Conservation (phyloP, 2,888 invertebrate genomes). For the Rotaria magnacalcarata region DNA sequence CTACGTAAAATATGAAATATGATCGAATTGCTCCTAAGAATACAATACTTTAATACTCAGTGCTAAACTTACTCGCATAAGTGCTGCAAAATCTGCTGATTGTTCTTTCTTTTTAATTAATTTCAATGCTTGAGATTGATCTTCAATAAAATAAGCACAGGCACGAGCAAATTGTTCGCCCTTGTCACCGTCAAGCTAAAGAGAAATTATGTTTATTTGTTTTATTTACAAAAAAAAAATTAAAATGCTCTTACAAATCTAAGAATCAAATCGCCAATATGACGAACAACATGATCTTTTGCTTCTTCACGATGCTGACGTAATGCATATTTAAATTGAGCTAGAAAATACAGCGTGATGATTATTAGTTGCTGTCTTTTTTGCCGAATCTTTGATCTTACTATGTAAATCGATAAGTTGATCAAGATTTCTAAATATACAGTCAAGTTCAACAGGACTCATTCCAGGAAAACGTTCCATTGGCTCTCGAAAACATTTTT, state of each 20-base stretch:
- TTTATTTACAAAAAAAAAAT: too few relatives aligned
- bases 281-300: slow-evolving; percentile 30
- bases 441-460: slow-evolving; percentile 38
- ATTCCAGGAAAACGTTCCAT: slow-evolving; percentile 36
- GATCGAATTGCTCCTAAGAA: too few relatives aligned
- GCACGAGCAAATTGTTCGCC: slow-evolving; percentile 43
- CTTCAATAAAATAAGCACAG: slow-evolving; percentile 46
- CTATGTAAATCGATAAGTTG: slow-evolving; percentile 42
- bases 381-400: not conserved
- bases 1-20: too few relatives aligned
- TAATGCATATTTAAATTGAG: slow-evolving; percentile 45
- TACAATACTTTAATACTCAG: too few relatives aligned
- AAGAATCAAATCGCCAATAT: slow-evolving; percentile 19
- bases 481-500: slow-evolving; percentile 43
- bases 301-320: slow-evolving; percentile 39
- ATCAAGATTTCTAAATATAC: slow-evolving; percentile 44
- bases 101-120: slow-evolving; percentile 39
- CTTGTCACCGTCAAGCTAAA: slow-evolving; percentile 43
- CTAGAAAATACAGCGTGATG: not conserved
- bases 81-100: slow-evolving; percentile 27
- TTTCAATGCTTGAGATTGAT: slow-evolving; percentile 46
- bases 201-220: not conserved
- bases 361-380: too few relatives aligned
- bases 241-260: not conserved
- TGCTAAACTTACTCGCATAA: slow-evolving; percentile 32